Evolutionary conservation across 2,797 vertebrate genomes (phyloP), one percentile per base, ranked within the genome.

Genomic region (Sebastiscus albofasciatus): DNA sequence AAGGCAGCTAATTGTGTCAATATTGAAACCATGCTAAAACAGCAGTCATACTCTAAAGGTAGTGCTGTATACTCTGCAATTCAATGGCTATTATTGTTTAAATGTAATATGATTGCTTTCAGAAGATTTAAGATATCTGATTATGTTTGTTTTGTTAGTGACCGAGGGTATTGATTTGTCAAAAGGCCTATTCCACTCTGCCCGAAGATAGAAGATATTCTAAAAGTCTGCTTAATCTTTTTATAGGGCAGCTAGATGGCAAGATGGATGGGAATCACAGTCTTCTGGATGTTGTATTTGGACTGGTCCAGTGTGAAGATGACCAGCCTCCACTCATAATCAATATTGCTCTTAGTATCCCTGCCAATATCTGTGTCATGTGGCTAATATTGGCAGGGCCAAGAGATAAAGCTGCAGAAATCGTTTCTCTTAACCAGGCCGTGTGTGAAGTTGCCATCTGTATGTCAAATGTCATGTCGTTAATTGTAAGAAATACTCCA

Each of bases 371-470:
- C 22, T 79, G 27, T 79, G 68, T 79, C 18, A 68, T 83, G 54
- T 85, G 75, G 49, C 71, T 76, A n/a, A 76, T 78, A 66, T 70
- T 77, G 72, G 69, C 75, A 73, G 77, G 69, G 46, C 39, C 61
- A n/a, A 8, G 60, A 55, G 12, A 56, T n/a, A 79, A 77, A 46
- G 52, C 54, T 56, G 22, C 52, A 69, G 66, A 77, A 56, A 66
- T 81, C 0, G 49, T 65, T 58, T 66, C 24, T 78, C 67, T 87
- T 66, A 75, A 78, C 62, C 58, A 67, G 60, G 68, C 77, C 3
- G 4, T 77, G 59, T 85, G 80, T 62, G 69, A 64, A 72, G 26
- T 84, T 62, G 22, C 14, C 54, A 75, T 64, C 59, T 67, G 42
- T 56, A 18, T 60, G 13, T 1, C 1, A 64, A 49, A n/a, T 64